phyloP scores from a whole-genome alignment of 2,888 invertebrate genomes.

The Trachelus stipa region DNA sequence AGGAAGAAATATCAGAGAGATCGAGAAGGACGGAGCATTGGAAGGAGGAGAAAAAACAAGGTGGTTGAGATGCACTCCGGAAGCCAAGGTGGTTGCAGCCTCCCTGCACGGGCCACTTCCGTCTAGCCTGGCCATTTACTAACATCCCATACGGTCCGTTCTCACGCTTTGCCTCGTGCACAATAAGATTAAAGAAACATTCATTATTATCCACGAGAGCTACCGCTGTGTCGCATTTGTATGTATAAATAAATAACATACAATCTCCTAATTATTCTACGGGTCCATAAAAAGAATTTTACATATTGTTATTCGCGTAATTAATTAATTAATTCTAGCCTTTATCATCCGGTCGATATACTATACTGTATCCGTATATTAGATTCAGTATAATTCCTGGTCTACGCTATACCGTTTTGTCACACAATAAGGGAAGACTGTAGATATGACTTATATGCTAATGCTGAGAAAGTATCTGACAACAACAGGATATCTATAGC shows the following conservation, averaged over 20 bases:
- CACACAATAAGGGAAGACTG: background rate
- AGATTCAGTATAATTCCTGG: background rate
- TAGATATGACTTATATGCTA: background rate
- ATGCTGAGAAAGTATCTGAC: background rate
- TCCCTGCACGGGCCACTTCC: slow-evolving; percentile 62
- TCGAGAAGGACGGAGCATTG: slow-evolving; percentile 15
- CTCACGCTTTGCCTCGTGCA: background rate
- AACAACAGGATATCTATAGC: background rate
- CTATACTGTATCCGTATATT: background rate
- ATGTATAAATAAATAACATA: background rate
- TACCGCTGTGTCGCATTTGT: background rate
- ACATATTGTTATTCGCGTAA: background rate
- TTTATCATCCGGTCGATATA: background rate
- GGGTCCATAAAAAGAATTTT: background rate
- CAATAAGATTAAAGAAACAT: background rate
- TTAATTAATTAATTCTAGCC: background rate
- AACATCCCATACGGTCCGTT: background rate
- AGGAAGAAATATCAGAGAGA: slow-evolving; percentile 11
- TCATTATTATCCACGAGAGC: background rate
- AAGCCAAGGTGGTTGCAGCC: slow-evolving; percentile 66
- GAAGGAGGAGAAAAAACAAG: slow-evolving; percentile 48
- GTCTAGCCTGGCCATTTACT: slow-evolving; percentile 35
- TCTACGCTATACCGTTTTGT: background rate
- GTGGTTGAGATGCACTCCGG: slow-evolving; percentile 60
- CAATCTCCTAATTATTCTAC: background rate